These are phyloP conservation scores for Spodoptera littoralis DNA, from an alignment of 2,888 invertebrate species.

Conservation along the genomic window DNA sequence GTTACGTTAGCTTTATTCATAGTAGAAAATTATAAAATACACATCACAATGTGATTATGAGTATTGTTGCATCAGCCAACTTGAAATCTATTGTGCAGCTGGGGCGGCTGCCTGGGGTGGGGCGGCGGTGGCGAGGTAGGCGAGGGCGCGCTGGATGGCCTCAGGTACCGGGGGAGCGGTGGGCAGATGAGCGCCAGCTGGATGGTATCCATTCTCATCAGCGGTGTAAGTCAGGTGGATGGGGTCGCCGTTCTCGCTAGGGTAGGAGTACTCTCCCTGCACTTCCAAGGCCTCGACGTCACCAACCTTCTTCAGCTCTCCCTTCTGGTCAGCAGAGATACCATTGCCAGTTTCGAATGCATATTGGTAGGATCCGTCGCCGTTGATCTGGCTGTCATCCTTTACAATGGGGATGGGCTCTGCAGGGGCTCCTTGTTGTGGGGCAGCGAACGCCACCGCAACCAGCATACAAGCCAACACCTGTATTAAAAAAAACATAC, in stretches of 20 bases:
- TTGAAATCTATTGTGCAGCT: conserved; percentile 66
- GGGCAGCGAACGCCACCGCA: conserved; percentile 77
- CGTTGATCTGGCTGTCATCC: conserved; percentile 88
- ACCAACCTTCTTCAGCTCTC: conserved; percentile 89
- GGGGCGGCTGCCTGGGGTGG: conserved; percentile 66
- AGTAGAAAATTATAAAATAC: conserved; percentile 71
- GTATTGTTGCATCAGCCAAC: conserved; percentile 65
- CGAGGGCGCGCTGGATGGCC: conserved; percentile 91
- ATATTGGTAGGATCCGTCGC: conserved; percentile 90
- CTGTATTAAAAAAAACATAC: conserved; percentile 69
- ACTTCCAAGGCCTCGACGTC: conserved; percentile 88
- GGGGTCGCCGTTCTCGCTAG: conserved; percentile 90
- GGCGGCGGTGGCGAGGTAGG: conserved; percentile 91
- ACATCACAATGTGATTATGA: conserved; percentile 65
- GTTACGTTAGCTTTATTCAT: conserved; percentile 49
- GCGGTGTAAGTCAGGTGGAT: conserved; percentile 91
- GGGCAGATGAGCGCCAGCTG: conserved; percentile 90
- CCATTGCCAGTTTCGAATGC: conserved; percentile 91
- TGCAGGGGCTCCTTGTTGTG: conserved; percentile 76
- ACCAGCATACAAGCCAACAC: conserved; percentile 76
- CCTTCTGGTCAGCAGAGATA: conserved; percentile 89
- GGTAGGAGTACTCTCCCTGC: conserved; percentile 91
- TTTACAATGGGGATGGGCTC: conserved; percentile 87
- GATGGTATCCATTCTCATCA: conserved; percentile 92
- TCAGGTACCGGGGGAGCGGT: conserved; percentile 92